Evolutionary conservation across 2,888 invertebrate genomes (phyloP).

Genomic region (Thecocarcelia acutangulata): DNA sequence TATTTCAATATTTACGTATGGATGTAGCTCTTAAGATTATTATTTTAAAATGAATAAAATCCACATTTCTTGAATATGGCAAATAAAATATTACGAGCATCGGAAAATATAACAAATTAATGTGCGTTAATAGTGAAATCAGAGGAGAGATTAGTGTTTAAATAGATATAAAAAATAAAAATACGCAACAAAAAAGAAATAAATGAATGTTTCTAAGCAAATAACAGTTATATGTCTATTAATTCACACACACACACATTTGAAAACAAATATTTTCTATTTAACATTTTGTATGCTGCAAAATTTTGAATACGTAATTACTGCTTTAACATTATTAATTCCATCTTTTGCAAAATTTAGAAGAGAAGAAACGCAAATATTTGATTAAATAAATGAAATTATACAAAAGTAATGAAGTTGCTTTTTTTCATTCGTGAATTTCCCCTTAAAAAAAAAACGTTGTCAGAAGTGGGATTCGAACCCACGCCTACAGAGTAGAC

Average conservation of each 20-base stretch:
- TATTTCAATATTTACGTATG: slow-evolving; percentile 40
- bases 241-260: background rate
- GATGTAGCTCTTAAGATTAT: slow-evolving; percentile 56
- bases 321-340: slow-evolving; percentile 9
- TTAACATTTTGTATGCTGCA: slow-evolving; percentile 28
- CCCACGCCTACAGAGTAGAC: slow-evolving; percentile 80
- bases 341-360: background rate
- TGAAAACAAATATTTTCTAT: slow-evolving; percentile 18
- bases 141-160: slow-evolving; percentile 1
- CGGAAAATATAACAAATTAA: background rate
- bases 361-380: slow-evolving; percentile 10
- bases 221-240: slow-evolving; percentile 23
- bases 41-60: slow-evolving; percentile 32
- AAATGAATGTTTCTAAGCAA: slow-evolving; percentile 26
- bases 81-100: slow-evolving; percentile 26
- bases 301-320: slow-evolving; percentile 13
- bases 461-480: slow-evolving; percentile 76
- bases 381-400: slow-evolving; percentile 38
- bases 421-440: no score
- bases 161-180: slow-evolving; percentile 10
- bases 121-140: background rate
- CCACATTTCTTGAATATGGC: background rate
- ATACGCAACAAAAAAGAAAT: slow-evolving; percentile 2
- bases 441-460: slow-evolving; percentile 20
- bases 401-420: background rate